A percentile compares a stretch with the other conserved stretches of the same genome.
These are phyloP conservation scores for Mercenaria mercenaria DNA, from an alignment of 1,140 invertebrate species.

Conservation along the genomic window DNA sequence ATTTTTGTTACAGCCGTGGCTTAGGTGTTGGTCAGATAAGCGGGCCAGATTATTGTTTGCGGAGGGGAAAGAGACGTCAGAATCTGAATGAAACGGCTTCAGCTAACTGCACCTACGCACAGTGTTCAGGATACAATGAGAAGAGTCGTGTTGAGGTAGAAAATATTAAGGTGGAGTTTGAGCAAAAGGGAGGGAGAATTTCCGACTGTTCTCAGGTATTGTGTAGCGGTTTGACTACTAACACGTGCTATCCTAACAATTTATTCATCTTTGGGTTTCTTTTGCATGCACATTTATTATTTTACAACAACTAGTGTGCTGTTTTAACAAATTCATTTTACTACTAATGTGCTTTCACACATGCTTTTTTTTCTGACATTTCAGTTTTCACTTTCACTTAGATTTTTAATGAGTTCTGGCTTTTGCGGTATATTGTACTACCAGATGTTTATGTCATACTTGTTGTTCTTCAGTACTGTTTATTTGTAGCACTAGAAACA, in stretches of 20 bases:
- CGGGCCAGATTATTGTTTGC: slow-evolving; percentile 82
- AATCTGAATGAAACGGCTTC: slow-evolving; percentile 57
- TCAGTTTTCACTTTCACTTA: too few species aligned
- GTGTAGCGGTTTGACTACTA: slow-evolving; percentile 22
- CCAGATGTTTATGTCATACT: too few species aligned
- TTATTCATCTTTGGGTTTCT: neutral
- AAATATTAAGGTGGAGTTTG: slow-evolving; percentile 73
- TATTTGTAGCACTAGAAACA: too few species aligned
- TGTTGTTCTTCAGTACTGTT: too few species aligned
- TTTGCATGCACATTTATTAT: neutral
- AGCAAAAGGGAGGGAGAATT: slow-evolving; percentile 68
- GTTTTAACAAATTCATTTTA: too few species aligned
- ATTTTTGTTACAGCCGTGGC: slow-evolving; percentile 74
- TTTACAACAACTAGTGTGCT: neutral
- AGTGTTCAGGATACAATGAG: slow-evolving; percentile 60
- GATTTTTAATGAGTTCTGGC: too few species aligned
- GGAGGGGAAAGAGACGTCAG: slow-evolving; percentile 70
- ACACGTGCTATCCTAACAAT: neutral
- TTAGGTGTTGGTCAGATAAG: slow-evolving; percentile 79
- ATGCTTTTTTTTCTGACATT: too few species aligned
- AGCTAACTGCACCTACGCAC: slow-evolving; percentile 67
- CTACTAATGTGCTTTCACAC: too few species aligned
- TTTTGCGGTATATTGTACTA: too few species aligned
- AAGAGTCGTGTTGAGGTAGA: slow-evolving; percentile 70
- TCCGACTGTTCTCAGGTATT: slow-evolving; percentile 71